A percentile compares a stretch with the other conserved stretches of the same genome.
Evolutionary conservation across 1,140 invertebrate genomes (phyloP).

Genomic region (Drosophila fuyamai): DNA sequence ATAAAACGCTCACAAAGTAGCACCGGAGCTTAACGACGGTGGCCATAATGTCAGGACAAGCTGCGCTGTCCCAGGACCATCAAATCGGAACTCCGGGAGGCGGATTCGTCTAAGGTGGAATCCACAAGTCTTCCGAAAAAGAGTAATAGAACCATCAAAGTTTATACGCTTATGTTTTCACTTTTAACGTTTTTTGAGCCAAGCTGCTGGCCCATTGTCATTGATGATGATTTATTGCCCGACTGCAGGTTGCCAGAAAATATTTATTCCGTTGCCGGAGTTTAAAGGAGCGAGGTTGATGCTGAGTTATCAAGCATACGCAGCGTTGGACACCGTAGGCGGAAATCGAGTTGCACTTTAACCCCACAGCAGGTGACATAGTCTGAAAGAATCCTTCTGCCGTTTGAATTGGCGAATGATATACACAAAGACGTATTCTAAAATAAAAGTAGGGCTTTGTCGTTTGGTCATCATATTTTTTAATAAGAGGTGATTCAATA

Average conservation of each 20-base stretch:
- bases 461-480: no score
- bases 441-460: no score
- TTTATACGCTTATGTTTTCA: conserved; percentile 42
- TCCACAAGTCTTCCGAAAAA: conserved; percentile 3
- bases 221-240: conserved; percentile 49
- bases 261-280: conserved; percentile 21
- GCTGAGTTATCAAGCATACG: conserved; percentile 29
- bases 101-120: not conserved
- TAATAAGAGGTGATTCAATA: no score
- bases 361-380: not conserved
- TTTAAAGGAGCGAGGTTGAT: not conserved
- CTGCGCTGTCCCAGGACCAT: conserved; percentile 21
- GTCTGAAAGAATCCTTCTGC: not conserved
- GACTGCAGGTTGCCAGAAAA: conserved; percentile 34
- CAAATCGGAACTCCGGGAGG: conserved; percentile 3
- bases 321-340: conserved; percentile 18
- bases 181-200: conserved; percentile 20
- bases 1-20: conserved; percentile 45
- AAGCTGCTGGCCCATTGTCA: conserved; percentile 21
- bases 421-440: not conserved
- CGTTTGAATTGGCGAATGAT: not conserved
- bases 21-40: conserved; percentile 37
- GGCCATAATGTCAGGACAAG: conserved; percentile 24
- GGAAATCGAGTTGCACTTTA: conserved; percentile 8
- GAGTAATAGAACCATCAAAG: conserved; percentile 43